These are phyloP conservation scores for Drosophila rellima DNA, from an alignment of 2,888 invertebrate species.

Conservation along the genomic window DNA sequence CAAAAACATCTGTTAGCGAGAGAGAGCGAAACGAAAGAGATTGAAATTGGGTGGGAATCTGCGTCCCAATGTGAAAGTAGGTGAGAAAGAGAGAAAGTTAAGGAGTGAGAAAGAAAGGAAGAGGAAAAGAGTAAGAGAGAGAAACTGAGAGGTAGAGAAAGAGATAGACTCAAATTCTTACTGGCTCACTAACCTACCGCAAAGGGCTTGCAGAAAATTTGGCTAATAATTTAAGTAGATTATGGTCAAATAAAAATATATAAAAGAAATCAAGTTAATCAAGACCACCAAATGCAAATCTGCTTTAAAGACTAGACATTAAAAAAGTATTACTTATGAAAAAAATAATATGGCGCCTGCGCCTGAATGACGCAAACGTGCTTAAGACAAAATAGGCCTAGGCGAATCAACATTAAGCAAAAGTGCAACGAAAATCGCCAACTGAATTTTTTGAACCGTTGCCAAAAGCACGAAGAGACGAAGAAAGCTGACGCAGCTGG, in stretches of 20 bases:
- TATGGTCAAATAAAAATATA: conserved; percentile 39
- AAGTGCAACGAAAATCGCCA: conserved; percentile 64
- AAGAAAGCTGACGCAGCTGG: conserved; percentile 44
- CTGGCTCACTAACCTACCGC: conserved; percentile 75
- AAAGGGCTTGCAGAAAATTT: conserved; percentile 45
- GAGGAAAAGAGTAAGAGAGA: background rate
- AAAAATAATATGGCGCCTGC: conserved; percentile 64
- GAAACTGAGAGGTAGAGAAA: background rate
- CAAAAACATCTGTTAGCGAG: conserved; percentile 57
- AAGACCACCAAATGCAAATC: conserved; percentile 23
- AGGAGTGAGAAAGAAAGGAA: conserved; percentile 3
- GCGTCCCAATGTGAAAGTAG: too few relatives aligned
- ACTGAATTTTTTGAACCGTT: conserved; percentile 58
- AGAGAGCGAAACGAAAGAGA: conserved; percentile 27
- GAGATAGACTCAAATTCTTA: conserved; percentile 25
- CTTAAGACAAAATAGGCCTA: conserved; percentile 71
- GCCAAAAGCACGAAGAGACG: conserved; percentile 65
- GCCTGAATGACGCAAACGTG: conserved; percentile 49
- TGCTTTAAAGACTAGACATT: conserved; percentile 8
- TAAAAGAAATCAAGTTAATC: conserved; percentile 39
- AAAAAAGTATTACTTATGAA: conserved; percentile 27
- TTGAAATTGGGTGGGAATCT: too few relatives aligned
- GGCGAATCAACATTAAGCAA: conserved; percentile 75
- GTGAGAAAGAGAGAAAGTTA: background rate
- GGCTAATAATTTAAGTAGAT: conserved; percentile 56